A percentile compares a stretch with the other conserved stretches of the same genome.
phyloP scores from a whole-genome alignment of 2,888 invertebrate genomes.

The Mythimna pallens region DNA sequence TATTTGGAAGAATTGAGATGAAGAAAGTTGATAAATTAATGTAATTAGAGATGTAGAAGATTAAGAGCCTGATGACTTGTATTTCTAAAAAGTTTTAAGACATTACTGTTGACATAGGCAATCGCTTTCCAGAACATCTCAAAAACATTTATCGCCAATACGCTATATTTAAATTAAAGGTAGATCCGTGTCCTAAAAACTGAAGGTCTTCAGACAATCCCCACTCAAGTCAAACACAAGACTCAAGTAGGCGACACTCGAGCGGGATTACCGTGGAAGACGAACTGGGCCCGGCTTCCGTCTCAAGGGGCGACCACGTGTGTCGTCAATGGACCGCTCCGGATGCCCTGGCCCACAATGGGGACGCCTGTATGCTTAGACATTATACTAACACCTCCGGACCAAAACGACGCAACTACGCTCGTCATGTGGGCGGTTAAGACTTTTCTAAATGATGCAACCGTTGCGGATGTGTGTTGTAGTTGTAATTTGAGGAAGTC shows the following conservation, averaged over 20 bases:
- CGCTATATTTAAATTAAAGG: neutral
- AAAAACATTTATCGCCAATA: too few relatives aligned
- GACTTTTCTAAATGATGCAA: slow-evolving; percentile 52
- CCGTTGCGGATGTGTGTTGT: slow-evolving; percentile 58
- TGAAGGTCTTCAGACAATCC: slow-evolving; percentile 45
- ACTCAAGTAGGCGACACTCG: slow-evolving; percentile 67
- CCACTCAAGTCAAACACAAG: slow-evolving; percentile 54
- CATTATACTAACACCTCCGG: slow-evolving; percentile 64
- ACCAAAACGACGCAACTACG: slow-evolving; percentile 52
- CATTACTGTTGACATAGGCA: too few relatives aligned
- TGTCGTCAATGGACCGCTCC: slow-evolving; percentile 84
- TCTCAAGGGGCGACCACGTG: slow-evolving; percentile 85
- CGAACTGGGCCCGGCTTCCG: slow-evolving; percentile 79
- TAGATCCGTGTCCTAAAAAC: slow-evolving; percentile 26
- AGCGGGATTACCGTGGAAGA: slow-evolving; percentile 67
- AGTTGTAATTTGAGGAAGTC: slow-evolving; percentile 66
- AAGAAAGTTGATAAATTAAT: slow-evolving; percentile 39
- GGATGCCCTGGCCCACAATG: slow-evolving; percentile 82
- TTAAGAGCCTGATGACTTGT: neutral
- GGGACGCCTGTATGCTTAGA: slow-evolving; percentile 67
- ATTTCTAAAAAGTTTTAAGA: neutral
- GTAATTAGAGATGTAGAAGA: slow-evolving; percentile 25
- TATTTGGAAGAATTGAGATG: slow-evolving; percentile 28
- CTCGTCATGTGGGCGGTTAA: slow-evolving; percentile 47
- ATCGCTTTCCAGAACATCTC: too few relatives aligned